These are phyloP conservation scores for Aramus guarauna DNA, from an alignment of 2,113 vertebrate species.

Conservation along the genomic window DNA sequence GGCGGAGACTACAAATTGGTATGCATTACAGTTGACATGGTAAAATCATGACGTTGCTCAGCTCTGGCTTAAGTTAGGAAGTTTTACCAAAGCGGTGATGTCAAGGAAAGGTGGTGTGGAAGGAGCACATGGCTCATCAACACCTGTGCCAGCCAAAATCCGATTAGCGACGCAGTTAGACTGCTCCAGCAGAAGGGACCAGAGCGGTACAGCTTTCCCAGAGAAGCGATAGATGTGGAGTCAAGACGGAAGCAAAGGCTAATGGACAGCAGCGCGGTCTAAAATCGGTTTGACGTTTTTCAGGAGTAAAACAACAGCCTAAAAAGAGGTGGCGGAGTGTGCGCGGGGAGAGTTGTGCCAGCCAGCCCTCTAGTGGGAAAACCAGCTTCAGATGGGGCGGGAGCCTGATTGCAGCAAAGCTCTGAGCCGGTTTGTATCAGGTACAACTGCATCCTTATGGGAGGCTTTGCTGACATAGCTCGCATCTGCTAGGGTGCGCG, in stretches of 20 bases:
- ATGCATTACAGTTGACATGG: rapidly evolving
- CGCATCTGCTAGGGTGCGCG: background rate
- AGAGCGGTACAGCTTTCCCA: background rate
- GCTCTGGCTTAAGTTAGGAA: background rate
- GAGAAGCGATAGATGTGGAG: rapidly evolving
- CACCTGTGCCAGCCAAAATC: background rate
- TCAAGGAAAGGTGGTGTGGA: background rate
- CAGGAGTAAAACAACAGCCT: background rate
- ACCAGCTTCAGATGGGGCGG: background rate
- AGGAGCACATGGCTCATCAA: background rate
- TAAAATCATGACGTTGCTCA: background rate
- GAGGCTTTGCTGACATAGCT: background rate
- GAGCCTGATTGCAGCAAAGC: background rate
- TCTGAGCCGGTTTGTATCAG: background rate
- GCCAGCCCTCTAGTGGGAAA: background rate
- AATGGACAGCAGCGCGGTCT: background rate
- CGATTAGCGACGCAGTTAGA: background rate
- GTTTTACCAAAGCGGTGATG: background rate
- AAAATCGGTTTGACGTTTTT: background rate
- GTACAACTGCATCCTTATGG: background rate
- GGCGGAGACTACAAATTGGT: background rate
- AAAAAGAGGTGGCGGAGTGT: background rate
- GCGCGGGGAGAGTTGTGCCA: background rate
- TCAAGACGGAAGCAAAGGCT: background rate
- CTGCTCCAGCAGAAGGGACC: background rate